Evolutionary conservation across 2,113 vertebrate genomes (phyloP), one percentile per base, ranked within the genome.

Genomic region (Carassius carassius): DNA sequence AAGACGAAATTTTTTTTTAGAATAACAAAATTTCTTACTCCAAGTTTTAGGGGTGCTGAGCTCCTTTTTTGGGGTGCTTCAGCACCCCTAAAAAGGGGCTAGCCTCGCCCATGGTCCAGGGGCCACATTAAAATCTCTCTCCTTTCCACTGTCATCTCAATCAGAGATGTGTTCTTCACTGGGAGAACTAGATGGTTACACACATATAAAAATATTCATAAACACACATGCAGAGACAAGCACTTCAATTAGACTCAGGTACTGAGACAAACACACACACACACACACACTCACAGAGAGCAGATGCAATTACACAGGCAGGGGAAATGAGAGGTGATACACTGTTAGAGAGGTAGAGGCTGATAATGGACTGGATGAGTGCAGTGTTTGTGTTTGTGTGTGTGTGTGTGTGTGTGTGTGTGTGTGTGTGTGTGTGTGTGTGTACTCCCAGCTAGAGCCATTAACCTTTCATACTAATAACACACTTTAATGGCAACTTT

Each of bases 301-400:
- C 17, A 54, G 69, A 76, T 56, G 73, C 80, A 84, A 87, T 87
- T 84, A 87, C 12, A 67, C 77, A 60, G 49, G 37, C 69, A 69
- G 54, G 54, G 73, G 51, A 85, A 85, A 82, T 78, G 62, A 85
- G 83, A 47, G 78, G 78, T 85, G 47, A 85, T 82, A 82, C 73
- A 85, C n/a, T 63, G 73, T 44, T 65, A 63, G 25, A 47, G 44
- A 47, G 11, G 11, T 47, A 47, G 44, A 74, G 65, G 19, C 29
- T 78, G 29, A 73, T 87, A 87, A 87, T 82, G 79, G 86, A 88
- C 54, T 44, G 58, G 70, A 32, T 70, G 77, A 82, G 82, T 76
- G 75, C 4, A 37, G 11, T 23, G 41, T 35, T 78, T 60, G 19
- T 35, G 54, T 29, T 44, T 35, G 60, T 49, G 81, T 44, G 1